Evolutionary conservation across 1,140 invertebrate genomes (phyloP), one percentile per base, ranked within the genome.

Genomic region (Paralvinella palmiformis): DNA sequence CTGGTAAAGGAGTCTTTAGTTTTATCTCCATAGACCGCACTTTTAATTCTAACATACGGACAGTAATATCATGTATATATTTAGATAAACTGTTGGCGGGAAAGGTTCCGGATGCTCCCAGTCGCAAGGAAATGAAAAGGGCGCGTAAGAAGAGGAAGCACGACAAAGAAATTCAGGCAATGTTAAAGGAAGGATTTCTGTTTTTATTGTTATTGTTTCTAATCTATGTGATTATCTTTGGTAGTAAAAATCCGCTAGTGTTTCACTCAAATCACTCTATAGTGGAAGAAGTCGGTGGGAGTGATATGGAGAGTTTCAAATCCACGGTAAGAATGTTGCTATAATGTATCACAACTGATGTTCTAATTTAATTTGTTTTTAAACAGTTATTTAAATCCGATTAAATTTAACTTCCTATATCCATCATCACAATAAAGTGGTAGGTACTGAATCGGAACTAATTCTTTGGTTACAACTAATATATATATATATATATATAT

Each of bases 141-240:
- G 58, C 41, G 5, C 58, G 58, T 31, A 24, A 24, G n/a, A 60
- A 60, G 36, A 35, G 58, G 24, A 27, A 24, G 6, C 27, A 45
- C 33, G 58, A 60, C 20, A 60, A 60, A 32, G 20, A 45, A 20
- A 41, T 45, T 20, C 27, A 32, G 58, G 41, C 22, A 20, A 24
- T 60, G 5, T 41, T 60, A 22, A 60, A 27, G 31, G 58, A 60
- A 37, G 24, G 36, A 7, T 22, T 41, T 2, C n/a, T 20, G 6
- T 60, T 41, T 24, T 20, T 60, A 5, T 3, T 33, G 6, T 60
- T 60, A 32, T 36, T 60, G 35, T 1, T 45, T 1, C 58, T 60
- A 22, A 45, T 41, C 15, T 41, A 37, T 41, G 36, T 41, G 33
- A 60, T 60, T 22, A 37, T 36, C 1, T 60, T 32, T 32, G 58